phyloP scores from a whole-genome alignment of 2,888 invertebrate species.

The Trachelus troglodyta region DNA sequence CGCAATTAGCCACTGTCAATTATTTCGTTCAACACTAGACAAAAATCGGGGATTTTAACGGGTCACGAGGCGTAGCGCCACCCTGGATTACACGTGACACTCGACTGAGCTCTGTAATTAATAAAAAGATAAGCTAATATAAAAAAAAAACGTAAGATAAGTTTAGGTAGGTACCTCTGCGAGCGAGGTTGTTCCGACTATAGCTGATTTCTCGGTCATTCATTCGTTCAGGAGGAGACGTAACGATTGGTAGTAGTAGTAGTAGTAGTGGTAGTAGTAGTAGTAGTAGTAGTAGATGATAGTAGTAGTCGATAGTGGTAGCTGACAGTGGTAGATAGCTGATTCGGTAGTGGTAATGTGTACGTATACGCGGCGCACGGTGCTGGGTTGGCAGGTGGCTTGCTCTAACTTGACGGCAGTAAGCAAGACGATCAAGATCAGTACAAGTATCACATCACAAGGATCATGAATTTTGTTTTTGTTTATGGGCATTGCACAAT shows the following conservation, averaged over 20 bases:
- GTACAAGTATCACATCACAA: slow-evolving; percentile 34
- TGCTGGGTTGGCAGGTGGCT: slow-evolving; percentile 63
- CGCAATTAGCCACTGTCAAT: neutral
- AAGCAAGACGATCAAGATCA: slow-evolving; percentile 55
- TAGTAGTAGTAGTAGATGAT: slow-evolving; percentile 55
- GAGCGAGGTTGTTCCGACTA: slow-evolving; percentile 63
- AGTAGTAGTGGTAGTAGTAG: slow-evolving; percentile 40
- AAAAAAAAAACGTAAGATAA: slow-evolving; percentile 46
- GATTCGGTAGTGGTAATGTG: slow-evolving; percentile 64
- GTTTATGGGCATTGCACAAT: neutral
- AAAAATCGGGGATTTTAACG: neutral
- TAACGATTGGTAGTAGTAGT: slow-evolving; percentile 61
- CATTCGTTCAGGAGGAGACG: slow-evolving; percentile 61
- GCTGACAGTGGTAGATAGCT: slow-evolving; percentile 59
- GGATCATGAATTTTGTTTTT: slow-evolving; percentile 19
- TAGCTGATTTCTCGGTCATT: slow-evolving; percentile 59
- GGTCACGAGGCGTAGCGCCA: neutral
- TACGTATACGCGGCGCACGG: slow-evolving; percentile 64
- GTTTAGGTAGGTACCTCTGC: slow-evolving; percentile 63
- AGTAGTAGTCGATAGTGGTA: slow-evolving; percentile 33
- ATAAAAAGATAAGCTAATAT: slow-evolving; percentile 12
- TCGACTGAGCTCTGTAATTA: slow-evolving; percentile 10
- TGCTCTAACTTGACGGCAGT: slow-evolving; percentile 64
- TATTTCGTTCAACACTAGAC: neutral
- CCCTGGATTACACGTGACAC: slow-evolving; percentile 1